Conservation (phyloP, 1,140 invertebrate genomes). For the Nephotettix cincticeps region DNA sequence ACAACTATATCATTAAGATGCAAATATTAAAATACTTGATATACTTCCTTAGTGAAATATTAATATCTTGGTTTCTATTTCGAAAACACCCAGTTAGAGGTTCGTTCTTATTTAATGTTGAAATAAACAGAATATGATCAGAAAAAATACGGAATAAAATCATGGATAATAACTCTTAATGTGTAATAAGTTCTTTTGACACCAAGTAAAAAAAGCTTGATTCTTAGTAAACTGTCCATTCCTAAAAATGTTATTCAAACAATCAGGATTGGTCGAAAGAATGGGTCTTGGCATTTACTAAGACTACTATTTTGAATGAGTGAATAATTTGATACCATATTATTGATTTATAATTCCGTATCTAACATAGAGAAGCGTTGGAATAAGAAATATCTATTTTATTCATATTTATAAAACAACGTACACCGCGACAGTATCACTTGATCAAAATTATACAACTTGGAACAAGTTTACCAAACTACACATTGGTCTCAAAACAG, state of each 20-base stretch:
- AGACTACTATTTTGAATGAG: background rate
- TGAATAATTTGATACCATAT: background rate
- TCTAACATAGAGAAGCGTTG: slow-evolving; percentile 11
- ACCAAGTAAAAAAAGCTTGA: no score
- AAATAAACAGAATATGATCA: no score
- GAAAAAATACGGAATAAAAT: no score
- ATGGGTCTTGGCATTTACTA: slow-evolving; percentile 5
- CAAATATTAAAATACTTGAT: no score
- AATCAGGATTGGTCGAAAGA: slow-evolving; percentile 6
- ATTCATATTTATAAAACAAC: slow-evolving; percentile 2
- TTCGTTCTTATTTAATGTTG: no score
- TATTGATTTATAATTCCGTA: background rate
- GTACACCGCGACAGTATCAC: slow-evolving; percentile 11
- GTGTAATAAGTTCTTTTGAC: no score
- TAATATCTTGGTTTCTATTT: no score
- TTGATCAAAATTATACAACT: background rate
- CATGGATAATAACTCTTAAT: no score
- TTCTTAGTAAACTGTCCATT: slow-evolving; percentile 11
- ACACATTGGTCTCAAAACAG: background rate
- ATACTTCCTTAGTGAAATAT: no score
- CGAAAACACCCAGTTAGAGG: no score
- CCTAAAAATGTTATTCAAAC: background rate
- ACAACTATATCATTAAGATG: no score
- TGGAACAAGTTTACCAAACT: background rate
- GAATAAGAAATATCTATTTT: slow-evolving; percentile 15